A percentile compares a stretch with the other conserved stretches of the same genome.
Evolutionary conservation across 1,140 invertebrate genomes (phyloP).

Genomic region (Scaptomyza montana): DNA sequence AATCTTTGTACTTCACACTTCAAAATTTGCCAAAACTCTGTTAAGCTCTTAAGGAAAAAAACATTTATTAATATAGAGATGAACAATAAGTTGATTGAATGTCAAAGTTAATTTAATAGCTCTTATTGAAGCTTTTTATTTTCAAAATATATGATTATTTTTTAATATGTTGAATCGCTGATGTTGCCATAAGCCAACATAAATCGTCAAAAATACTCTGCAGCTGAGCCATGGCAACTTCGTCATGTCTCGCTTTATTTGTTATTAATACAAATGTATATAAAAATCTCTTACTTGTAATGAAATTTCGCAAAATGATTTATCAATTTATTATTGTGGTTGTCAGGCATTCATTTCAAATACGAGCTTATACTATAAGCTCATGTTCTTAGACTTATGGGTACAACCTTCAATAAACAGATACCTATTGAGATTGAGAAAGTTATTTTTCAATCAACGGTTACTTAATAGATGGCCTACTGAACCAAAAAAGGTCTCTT

Average conservation of each 20-base stretch:
- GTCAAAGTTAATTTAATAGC: neutral
- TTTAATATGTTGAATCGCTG: neutral
- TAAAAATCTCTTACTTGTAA: slow-evolving; percentile 4
- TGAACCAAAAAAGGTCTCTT: too few relatives aligned
- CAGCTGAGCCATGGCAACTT: slow-evolving; percentile 33
- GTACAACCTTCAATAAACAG: neutral
- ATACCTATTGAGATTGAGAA: neutral
- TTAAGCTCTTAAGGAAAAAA: too few relatives aligned
- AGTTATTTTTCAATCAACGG: too few relatives aligned
- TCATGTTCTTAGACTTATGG: neutral
- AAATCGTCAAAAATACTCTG: slow-evolving; percentile 36
- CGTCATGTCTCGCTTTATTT: slow-evolving; percentile 29
- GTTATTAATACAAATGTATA: slow-evolving; percentile 7
- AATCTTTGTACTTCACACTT: slow-evolving; percentile 13
- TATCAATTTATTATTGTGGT: neutral
- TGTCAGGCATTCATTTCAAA: neutral
- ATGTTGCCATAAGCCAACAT: slow-evolving; percentile 27
- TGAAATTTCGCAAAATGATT: neutral
- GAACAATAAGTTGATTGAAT: too few relatives aligned
- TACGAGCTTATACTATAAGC: neutral
- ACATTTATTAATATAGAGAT: too few relatives aligned
- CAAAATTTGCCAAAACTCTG: neutral
- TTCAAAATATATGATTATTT: neutral
- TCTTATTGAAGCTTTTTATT: neutral
- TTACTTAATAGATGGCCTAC: too few relatives aligned